Evolutionary conservation across 2,888 invertebrate genomes (phyloP), one percentile per base, ranked within the genome.

Genomic region (Gymnocheta viridis): DNA sequence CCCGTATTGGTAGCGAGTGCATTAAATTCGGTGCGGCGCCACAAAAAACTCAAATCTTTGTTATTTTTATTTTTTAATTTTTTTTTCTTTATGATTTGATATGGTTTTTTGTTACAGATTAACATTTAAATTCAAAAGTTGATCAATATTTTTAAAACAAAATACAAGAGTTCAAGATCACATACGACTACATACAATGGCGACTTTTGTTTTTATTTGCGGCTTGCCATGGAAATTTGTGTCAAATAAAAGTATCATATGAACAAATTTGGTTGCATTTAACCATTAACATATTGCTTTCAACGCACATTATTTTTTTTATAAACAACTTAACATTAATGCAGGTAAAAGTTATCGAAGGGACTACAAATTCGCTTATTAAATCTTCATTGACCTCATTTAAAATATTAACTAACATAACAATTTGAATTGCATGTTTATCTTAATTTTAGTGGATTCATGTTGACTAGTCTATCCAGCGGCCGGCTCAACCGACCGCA

Each of bases 131-230:
- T 62, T 14, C 6, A 22, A 29, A 22, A n/a, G n/a, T 47, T 6
- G 47, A 27, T 19, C 29, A 44, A 27, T 54, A 12, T 32, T 47
- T 41, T 54, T 17, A 9, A 32, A 47, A n/a, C 1, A 24, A 69
- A 62, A 70, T 70, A 62, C 29, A n/a, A 51, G 62, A 78, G 78
- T 78, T 78, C 77, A 78, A 69, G 69, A 78, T n/a, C 60, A 24
- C 14, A 4, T 17, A 17, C 38, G 14, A 35, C 19, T 27, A 6
- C 27, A 24, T 14, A 17, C 24, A 51, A 10, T 51, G 0, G 49
- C 12, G 32, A 41, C 17, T 60, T 47, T 60, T n/a, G n/a, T n/a
- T 69, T 32, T 62, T n/a, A 29, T 22, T 29, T 54, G 32, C 17
- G 44, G 19, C 32, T 66, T 47, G 17, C 19, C 35, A 47, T 54